Base-by-base conservation (phyloP, 1,140 invertebrate species). In the Frieseomelitta varia region DNA sequence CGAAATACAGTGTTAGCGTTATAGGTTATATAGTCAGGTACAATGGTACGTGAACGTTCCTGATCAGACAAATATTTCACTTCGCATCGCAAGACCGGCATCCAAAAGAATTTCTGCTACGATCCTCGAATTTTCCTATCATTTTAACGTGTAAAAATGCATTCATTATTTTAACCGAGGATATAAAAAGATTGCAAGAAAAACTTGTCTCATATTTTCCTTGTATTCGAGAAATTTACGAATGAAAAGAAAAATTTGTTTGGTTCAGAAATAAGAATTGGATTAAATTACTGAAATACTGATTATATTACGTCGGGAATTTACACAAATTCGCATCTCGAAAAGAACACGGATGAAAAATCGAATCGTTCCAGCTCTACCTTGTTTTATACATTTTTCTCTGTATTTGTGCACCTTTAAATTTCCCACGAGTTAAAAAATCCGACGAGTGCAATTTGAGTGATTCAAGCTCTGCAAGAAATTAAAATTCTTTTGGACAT, bases 1-100 rank as follows among this genome's bases (percentile, higher is more conserved):
- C 76, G 85, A 69, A 51, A n/a, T 61, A 65, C 79, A 34, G 55
- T 53, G 10, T 78, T n/a, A 65, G 58, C 55, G 17, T 10, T 55
- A 71, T 4, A 34, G 47, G 27, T 47, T 19, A 51, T 14, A 4
- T 67, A 19, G 19, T 68, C 11, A 61, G 58, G 58, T 61, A 61
- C 58, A 61, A 24, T 61, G n/a, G 11, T 61, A 61, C n/a, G 58
- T 21, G n/a, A 61, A n/a, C 24, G 58, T 61, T 61, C n/a, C n/a
- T n/a, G 24, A 24, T 61, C 14, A 24, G 24, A 61, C n/a, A 61
- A 61, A 61, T n/a, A 14, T 61, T 61, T 61, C 12, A 61, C 14
- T 61, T 61, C 14, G n/a, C 15, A 27, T 65, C 15, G 4, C 27
- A 8, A 14, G 47, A 6, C 21, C 12, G 30, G 1, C 21, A 4